Evolutionary conservation across 1,140 invertebrate species (phyloP).

Genomic region (Teleopsis dalmanni): DNA sequence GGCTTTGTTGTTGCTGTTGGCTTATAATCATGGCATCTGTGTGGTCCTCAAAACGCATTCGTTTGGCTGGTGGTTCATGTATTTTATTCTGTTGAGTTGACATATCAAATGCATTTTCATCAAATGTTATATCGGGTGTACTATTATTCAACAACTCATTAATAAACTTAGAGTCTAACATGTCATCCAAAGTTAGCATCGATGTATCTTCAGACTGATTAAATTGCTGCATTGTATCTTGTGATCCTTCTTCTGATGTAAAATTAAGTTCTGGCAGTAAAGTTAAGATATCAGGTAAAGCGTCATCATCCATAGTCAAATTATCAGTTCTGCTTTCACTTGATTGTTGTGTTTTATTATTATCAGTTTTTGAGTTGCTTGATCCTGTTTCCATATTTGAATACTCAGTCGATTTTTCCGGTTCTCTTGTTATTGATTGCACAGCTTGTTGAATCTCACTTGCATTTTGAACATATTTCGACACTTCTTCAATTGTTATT

Average conservation of each 20-base stretch:
- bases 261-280: not conserved
- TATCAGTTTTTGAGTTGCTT: not conserved
- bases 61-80: conserved; percentile 20
- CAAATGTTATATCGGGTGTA: conserved; percentile 26
- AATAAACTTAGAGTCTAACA: conserved; percentile 39
- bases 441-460: too few relatives aligned
- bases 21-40: not conserved
- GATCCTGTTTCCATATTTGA: not conserved
- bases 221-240: conserved; percentile 28
- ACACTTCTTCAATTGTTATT: too few relatives aligned
- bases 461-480: too few relatives aligned
- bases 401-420: not conserved
- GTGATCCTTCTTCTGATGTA: not conserved
- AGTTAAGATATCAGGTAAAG: not conserved
- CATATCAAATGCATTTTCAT: conserved; percentile 34
- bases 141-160: conserved; percentile 34
- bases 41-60: conserved; percentile 31
- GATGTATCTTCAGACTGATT: conserved; percentile 35
- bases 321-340: not conserved
- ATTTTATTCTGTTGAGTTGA: conserved; percentile 17
- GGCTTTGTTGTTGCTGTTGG: not conserved
- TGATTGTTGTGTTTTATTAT: not conserved
- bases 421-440: too few relatives aligned
- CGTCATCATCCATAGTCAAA: not conserved
- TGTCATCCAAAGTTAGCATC: conserved; percentile 34